phyloP scores from a whole-genome alignment of 2,797 vertebrate species.

The Galagoides demidoff region DNA sequence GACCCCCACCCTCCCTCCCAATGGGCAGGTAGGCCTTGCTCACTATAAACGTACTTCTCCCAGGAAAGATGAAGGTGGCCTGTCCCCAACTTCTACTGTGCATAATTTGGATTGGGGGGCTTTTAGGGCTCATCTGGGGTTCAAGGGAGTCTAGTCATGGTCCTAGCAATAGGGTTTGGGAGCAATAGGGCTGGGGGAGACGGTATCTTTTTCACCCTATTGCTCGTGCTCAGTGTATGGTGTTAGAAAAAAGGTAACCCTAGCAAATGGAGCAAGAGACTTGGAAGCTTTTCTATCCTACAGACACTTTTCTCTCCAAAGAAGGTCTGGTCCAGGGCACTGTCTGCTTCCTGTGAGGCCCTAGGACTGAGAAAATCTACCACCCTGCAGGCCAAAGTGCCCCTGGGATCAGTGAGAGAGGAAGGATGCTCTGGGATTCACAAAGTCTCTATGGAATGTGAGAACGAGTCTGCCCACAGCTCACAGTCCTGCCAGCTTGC shows the following conservation, averaged over 20 bases:
- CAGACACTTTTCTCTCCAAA: not conserved
- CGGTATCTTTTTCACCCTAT: not conserved
- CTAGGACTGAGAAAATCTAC: not conserved
- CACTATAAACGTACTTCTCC: not conserved
- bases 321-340: not conserved
- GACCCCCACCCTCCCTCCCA: not conserved
- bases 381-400: not conserved
- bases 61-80: not conserved
- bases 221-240: rapidly evolving
- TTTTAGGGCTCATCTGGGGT: not conserved
- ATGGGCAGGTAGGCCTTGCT: not conserved
- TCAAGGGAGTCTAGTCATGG: not conserved
- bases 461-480: rapidly evolving
- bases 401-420: not conserved
- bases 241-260: not conserved
- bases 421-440: not conserved
- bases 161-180: not conserved
- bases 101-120: not conserved
- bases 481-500: not conserved
- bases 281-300: not conserved
- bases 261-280: not conserved
- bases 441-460: rapidly evolving
- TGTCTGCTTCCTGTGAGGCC: not conserved
- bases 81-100: rapidly evolving
- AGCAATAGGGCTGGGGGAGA: not conserved